phyloP scores from a whole-genome alignment of 2,797 vertebrate genomes.

The Cyprinella venusta region DNA sequence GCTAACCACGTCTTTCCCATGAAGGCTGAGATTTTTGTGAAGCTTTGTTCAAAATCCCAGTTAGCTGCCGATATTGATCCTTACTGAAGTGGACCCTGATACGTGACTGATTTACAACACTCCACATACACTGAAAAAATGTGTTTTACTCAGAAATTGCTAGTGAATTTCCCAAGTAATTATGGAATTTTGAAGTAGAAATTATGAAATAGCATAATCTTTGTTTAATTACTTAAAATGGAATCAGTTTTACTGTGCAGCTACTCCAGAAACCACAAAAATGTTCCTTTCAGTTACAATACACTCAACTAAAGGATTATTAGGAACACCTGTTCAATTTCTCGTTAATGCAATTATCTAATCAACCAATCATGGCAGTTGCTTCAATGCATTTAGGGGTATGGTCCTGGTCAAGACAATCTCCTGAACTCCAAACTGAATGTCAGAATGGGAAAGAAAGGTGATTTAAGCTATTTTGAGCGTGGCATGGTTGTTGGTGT shows the following conservation, averaged over 20 bases:
- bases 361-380: too few relatives aligned
- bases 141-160: not conserved
- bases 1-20: conserved; percentile 2
- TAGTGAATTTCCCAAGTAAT: not conserved
- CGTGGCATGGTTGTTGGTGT: too few relatives aligned
- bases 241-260: not conserved
- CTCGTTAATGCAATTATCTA: too few relatives aligned
- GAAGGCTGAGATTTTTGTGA: not conserved
- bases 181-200: not conserved
- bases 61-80: not conserved
- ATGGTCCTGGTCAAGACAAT: too few relatives aligned
- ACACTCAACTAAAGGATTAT: too few relatives aligned
- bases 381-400: too few relatives aligned
- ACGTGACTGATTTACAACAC: not conserved
- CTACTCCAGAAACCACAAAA: conserved; percentile 1
- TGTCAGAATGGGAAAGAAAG: too few relatives aligned
- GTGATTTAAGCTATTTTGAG: too few relatives aligned
- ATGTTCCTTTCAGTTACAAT: not conserved
- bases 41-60: not conserved
- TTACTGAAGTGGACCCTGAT: not conserved
- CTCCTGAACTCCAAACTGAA: too few relatives aligned
- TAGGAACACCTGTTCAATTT: too few relatives aligned
- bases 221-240: not conserved
- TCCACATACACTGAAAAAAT: not conserved
- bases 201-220: not conserved